phyloP scores from a whole-genome alignment of 2,113 vertebrate genomes.

The Protomyctophum bolini region DNA sequence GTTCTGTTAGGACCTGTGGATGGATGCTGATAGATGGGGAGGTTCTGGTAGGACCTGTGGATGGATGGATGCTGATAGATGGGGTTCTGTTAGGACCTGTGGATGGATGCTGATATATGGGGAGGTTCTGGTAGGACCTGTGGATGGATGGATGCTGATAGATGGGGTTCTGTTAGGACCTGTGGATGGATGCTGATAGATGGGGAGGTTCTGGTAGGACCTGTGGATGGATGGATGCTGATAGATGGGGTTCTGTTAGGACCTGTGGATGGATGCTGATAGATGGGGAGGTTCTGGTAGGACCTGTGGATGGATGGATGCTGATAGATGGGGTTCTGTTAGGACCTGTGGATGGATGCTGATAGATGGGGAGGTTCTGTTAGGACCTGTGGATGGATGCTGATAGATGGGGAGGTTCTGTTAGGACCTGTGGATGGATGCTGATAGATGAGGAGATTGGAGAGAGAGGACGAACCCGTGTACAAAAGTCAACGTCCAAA shows the following conservation, averaged over 20 bases:
- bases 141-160: constrained; percentile 1
- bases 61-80: constrained; percentile 13
- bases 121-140: too few species aligned
- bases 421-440: too few species aligned
- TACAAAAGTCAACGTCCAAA: too few species aligned
- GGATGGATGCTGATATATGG: too few species aligned
- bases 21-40: too few species aligned
- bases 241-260: constrained; percentile 8
- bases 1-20: too few species aligned
- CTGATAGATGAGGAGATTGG: neutral
- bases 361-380: too few species aligned
- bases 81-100: neutral
- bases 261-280: too few species aligned
- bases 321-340: constrained; percentile 7
- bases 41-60: constrained; percentile 13
- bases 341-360: too few species aligned
- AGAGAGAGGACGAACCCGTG: neutral
- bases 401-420: constrained; percentile 11
- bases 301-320: constrained; percentile 15
- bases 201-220: too few species aligned
- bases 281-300: too few species aligned
- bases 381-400: constrained; percentile 12
- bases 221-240: constrained; percentile 3
- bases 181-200: too few species aligned
- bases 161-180: constrained; percentile 2